Evolutionary conservation across 2,888 invertebrate species (phyloP), one percentile per base, ranked within the genome.

Genomic region (Rhorus exstirpatorius): DNA sequence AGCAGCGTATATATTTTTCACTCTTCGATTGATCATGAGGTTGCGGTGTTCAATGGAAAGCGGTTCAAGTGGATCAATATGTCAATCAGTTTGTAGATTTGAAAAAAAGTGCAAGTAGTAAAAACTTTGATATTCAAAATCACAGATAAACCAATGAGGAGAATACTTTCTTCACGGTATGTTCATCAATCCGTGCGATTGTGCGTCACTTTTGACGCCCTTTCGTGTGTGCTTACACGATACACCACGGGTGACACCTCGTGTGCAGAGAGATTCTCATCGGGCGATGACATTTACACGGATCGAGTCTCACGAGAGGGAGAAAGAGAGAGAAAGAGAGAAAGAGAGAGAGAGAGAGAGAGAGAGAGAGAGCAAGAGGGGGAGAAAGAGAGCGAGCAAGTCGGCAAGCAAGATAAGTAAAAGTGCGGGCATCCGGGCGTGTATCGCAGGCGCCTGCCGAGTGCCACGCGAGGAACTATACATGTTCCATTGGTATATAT

Each of bases 361-460:
- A 46, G 17, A 21, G 49, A 77, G 31, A 70, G 41, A 53, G 41
- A 53, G 41, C 6, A 38, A 53, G 19, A 55, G 55, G 12, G 55
- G 26, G 60, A 31, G 53, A 53, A 8, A 21, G 53, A 24, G 44
- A 65, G 49, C 17, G 31, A 49, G 63, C 24, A 35, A 55, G 26
- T n/a, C 31, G 60, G 51, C 31, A 51, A 72, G 76, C 24, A 60
- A 81, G 81, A 81, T 81, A 81, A 81, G 81, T 77, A 76, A 84
- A 83, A 63, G 79, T 74, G 84, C 76, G 82, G 83, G 85, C 81
- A 81, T 55, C 71, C 53, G 53, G 71, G 78, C 79, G 81, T 70
- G 68, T 81, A 86, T 86, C 79, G 76, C 68, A 60, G 87, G 86
- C 86, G 85, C 85, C 84, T 84, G 77, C 14, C 75, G 79, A 79